Conservation (phyloP, 2,797 vertebrate species). For the Sebastes oblongus region DNA sequence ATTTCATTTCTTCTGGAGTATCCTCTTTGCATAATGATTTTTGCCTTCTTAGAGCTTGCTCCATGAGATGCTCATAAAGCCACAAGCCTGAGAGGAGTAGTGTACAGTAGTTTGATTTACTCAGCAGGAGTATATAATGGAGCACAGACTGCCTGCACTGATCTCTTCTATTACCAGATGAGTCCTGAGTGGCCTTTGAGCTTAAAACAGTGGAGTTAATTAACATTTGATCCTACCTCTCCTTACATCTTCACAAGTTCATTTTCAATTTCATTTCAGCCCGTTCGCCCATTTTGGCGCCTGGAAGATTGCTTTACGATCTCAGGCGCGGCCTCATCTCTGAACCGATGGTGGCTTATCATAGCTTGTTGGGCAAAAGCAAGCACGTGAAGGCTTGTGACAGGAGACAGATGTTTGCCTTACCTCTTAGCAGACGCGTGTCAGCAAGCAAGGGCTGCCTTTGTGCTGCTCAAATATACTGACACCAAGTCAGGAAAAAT, state of each 20-base stretch:
- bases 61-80: conserved; percentile 37
- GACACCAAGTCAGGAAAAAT: conserved; percentile 49
- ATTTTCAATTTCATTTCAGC: conserved; percentile 66
- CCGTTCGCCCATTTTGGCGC: conserved; percentile 43
- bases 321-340: conserved; percentile 31
- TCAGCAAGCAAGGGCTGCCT: conserved; percentile 67
- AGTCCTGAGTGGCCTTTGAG: conserved; percentile 77
- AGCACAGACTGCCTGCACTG: conserved; percentile 54
- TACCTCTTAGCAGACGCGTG: conserved; percentile 74
- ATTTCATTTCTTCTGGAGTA: neutral
- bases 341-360: conserved; percentile 63
- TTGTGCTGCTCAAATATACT: conserved; percentile 73
- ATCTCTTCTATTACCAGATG: conserved; percentile 70
- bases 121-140: conserved; percentile 61
- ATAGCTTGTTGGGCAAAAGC: conserved; percentile 58
- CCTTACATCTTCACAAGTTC: conserved; percentile 66
- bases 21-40: conserved; percentile 14
- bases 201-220: conserved; percentile 79
- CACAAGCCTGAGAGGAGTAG: conserved; percentile 33
- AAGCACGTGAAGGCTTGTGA: conserved; percentile 70
- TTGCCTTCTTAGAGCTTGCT: conserved; percentile 33
- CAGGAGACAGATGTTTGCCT: conserved; percentile 80
- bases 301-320: conserved; percentile 29
- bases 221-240: conserved; percentile 78
- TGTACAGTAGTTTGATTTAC: conserved; percentile 70